A percentile compares a stretch with the other conserved stretches of the same genome.
These are phyloP conservation scores for Hippocampus guttulatus DNA, from an alignment of 2,113 vertebrate species.

Conservation along the genomic window DNA sequence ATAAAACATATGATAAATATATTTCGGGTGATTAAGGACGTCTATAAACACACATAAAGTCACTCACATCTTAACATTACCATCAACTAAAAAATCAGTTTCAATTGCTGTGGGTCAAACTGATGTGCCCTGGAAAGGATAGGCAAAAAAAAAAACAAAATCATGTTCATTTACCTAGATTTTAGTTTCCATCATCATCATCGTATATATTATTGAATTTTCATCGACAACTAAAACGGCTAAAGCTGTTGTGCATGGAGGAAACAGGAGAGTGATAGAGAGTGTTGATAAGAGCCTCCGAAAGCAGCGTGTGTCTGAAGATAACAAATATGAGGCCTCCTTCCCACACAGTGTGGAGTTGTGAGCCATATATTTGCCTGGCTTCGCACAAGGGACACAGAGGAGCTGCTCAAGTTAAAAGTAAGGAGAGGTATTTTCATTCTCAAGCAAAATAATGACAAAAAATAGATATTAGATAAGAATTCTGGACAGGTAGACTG, in stretches of 20 bases:
- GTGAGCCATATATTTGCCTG: constrained; percentile 28
- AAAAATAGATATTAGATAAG: no score
- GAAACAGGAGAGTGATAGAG: constrained; percentile 23
- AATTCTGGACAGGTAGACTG: not conserved
- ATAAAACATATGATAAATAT: no score
- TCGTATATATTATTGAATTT: not conserved
- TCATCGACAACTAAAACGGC: not conserved
- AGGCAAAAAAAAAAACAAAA: no score
- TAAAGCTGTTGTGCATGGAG: constrained; percentile 19
- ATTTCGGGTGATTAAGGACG: not conserved
- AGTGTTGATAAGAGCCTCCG: constrained; percentile 27
- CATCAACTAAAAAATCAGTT: not conserved
- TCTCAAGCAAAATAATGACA: constrained; percentile 2
- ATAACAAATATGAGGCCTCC: constrained; percentile 37
- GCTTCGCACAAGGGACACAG: constrained; percentile 20
- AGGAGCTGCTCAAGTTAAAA: constrained; percentile 32
- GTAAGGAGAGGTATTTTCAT: constrained; percentile 35
- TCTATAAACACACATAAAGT: no score
- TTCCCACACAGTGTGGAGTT: constrained; percentile 6
- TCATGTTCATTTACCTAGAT: not conserved
- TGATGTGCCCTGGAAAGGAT: not conserved
- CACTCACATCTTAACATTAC: no score
- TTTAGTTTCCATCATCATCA: not conserved
- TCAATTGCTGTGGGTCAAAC: not conserved
- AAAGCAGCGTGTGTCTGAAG: constrained; percentile 42